A percentile compares a stretch with the other conserved stretches of the same genome.
phyloP scores from a whole-genome alignment of 2,888 invertebrate species.

The Leptura quadrifasciata region DNA sequence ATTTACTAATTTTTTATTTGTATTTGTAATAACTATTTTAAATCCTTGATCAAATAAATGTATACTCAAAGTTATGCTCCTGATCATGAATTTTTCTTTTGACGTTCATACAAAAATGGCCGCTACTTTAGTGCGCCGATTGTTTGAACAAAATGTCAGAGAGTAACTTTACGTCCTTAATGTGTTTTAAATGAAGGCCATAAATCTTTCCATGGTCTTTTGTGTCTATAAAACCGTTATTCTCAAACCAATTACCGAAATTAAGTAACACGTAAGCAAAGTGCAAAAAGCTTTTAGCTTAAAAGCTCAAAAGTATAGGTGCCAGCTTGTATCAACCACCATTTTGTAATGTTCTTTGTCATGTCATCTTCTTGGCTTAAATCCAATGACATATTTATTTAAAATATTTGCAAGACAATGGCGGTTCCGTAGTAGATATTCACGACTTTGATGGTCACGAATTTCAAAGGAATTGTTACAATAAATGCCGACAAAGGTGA shows the following conservation, averaged over 20 bases:
- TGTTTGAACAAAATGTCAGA: constrained; percentile 29
- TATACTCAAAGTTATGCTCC: too few species aligned
- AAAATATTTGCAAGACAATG: constrained; percentile 37
- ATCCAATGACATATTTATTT: constrained; percentile 57
- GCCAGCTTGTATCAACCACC: constrained; percentile 67
- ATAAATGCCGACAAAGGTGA: background rate
- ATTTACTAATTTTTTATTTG: too few species aligned
- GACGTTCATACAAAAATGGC: background rate
- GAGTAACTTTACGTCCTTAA: constrained; percentile 52
- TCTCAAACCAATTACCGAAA: constrained; percentile 63
- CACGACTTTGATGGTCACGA: background rate
- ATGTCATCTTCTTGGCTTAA: constrained; percentile 56
- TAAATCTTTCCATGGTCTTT: constrained; percentile 53
- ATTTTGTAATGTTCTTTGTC: constrained; percentile 61
- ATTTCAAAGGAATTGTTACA: constrained; percentile 11
- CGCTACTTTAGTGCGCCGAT: constrained; percentile 19
- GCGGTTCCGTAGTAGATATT: constrained; percentile 21
- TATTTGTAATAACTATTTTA: too few species aligned
- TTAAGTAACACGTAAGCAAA: constrained; percentile 67
- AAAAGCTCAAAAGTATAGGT: constrained; percentile 68
- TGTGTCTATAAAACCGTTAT: constrained; percentile 58
- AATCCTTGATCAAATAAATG: too few species aligned
- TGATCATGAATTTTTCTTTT: too few species aligned
- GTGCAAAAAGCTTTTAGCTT: constrained; percentile 70
- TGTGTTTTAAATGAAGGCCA: constrained; percentile 63